Evolutionary conservation across 2,888 invertebrate species (phyloP).

Genomic region (Leptothorax acervorum): DNA sequence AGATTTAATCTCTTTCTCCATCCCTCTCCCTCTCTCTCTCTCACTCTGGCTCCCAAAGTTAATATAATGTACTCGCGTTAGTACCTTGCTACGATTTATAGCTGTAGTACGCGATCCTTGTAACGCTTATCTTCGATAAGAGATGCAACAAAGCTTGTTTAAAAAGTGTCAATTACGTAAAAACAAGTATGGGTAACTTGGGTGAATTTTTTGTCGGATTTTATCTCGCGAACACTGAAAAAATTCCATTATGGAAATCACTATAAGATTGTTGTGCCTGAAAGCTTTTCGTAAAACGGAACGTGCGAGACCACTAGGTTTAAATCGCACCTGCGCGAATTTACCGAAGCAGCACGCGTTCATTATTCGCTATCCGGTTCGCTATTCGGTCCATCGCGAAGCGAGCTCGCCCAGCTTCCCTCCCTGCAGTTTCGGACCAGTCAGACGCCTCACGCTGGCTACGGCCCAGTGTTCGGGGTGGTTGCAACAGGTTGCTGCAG

Average conservation of each 20-base stretch:
- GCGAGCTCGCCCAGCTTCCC: conserved; percentile 55
- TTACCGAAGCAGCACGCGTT: conserved; percentile 12
- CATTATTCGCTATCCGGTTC: conserved; percentile 31
- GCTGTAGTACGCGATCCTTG: too few species aligned
- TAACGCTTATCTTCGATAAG: too few species aligned
- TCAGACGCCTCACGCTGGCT: conserved; percentile 73
- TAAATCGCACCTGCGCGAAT: conserved; percentile 7
- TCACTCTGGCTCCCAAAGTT: too few species aligned
- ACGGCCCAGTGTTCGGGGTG: conserved; percentile 72
- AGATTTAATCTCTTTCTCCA: too few species aligned
- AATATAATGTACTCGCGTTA: too few species aligned
- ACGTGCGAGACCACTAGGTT: not conserved
- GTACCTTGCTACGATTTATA: too few species aligned
- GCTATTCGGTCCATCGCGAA: conserved; percentile 21
- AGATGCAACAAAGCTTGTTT: too few species aligned
- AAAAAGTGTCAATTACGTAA: too few species aligned
- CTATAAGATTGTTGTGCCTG: not conserved
- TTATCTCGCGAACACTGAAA: not conserved
- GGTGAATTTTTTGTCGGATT: not conserved
- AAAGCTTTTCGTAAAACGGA: not conserved
- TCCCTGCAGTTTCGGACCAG: conserved; percentile 64
- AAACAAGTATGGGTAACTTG: not conserved
- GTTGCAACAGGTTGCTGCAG: conserved; percentile 81
- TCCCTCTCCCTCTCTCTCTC: too few species aligned
- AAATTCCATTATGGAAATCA: not conserved